phyloP scores from a whole-genome alignment of 2,113 vertebrate genomes.

The Paratilapia polleni region DNA sequence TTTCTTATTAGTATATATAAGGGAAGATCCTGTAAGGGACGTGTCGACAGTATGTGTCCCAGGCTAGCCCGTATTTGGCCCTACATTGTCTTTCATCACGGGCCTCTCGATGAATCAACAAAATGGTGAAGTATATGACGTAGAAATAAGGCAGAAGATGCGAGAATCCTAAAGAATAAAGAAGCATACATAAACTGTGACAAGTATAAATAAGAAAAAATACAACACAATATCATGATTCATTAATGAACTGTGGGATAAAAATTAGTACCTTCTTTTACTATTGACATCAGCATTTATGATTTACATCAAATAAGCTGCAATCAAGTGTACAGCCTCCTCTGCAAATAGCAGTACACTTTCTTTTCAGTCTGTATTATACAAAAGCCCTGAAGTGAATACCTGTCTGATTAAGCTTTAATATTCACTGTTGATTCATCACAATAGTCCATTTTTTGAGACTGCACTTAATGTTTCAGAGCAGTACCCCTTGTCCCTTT shows the following conservation, averaged over 20 bases:
- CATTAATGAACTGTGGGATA: not conserved
- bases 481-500: not conserved
- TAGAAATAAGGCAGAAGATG: constrained; percentile 92
- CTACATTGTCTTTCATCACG: constrained; percentile 88
- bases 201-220: not conserved
- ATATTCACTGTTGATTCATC: constrained; percentile 31
- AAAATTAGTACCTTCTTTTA: not conserved
- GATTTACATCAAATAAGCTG: constrained; percentile 4
- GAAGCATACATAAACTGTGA: not conserved
- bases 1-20: constrained; percentile 84
- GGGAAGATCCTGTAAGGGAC: constrained; percentile 92
- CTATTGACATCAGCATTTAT: not conserved
- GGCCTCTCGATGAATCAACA: constrained; percentile 88
- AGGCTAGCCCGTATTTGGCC: constrained; percentile 86
- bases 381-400: constrained; percentile 39
- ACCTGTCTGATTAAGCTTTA: constrained; percentile 22
- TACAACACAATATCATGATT: not conserved
- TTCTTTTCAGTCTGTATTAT: not conserved
- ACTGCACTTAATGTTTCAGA: not conserved
- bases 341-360: constrained; percentile 3
- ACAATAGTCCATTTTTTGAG: not conserved
- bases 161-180: constrained; percentile 76
- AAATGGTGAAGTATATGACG: constrained; percentile 83
- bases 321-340: constrained; percentile 27
- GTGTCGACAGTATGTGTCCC: constrained; percentile 86